Percentiles rank a stretch among this genome's conserved stretches.
These are phyloP conservation scores for Paramormyrops kingsleyae DNA, from an alignment of 2,113 vertebrate genomes.

Conservation along the genomic window DNA sequence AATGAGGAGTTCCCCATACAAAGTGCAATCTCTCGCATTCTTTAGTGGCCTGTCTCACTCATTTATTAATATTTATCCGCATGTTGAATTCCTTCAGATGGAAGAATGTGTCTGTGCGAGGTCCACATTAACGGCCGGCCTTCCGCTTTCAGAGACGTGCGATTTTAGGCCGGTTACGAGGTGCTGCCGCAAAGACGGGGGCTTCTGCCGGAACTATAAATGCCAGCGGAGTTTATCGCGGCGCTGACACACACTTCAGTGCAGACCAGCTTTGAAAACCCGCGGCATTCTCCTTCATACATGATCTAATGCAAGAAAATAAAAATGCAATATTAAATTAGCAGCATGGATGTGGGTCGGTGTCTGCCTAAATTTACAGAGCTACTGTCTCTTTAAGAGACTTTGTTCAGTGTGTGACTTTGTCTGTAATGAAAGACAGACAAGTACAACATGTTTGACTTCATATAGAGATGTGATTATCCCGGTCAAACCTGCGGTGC, in stretches of 20 bases:
- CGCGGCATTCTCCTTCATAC: not conserved
- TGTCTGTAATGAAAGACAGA: not conserved
- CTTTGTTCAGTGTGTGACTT: not conserved
- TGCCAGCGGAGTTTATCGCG: not conserved
- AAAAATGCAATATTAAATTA: not conserved
- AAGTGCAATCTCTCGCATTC: not conserved
- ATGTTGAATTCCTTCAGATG: not conserved
- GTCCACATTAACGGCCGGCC: not conserved
- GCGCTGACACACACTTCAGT: not conserved
- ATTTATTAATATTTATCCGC: not conserved
- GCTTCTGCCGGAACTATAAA: not conserved
- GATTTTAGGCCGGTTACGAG: not conserved
- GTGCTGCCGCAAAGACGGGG: not conserved
- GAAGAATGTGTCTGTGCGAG: not conserved
- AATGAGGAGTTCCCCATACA: not conserved
- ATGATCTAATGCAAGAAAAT: not conserved
- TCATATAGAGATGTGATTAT: not conserved
- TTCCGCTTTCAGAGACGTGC: not conserved
- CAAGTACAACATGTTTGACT: not conserved
- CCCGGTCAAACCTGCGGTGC: not conserved
- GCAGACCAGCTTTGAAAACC: not conserved
- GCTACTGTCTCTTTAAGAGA: not conserved
- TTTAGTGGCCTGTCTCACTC: not conserved
- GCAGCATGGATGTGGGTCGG: not conserved
- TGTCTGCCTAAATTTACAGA: not conserved